Percentiles rank a stretch among this genome's conserved stretches.
phyloP scores from a whole-genome alignment of 2,113 vertebrate species.

The Anseranas semipalmata region DNA sequence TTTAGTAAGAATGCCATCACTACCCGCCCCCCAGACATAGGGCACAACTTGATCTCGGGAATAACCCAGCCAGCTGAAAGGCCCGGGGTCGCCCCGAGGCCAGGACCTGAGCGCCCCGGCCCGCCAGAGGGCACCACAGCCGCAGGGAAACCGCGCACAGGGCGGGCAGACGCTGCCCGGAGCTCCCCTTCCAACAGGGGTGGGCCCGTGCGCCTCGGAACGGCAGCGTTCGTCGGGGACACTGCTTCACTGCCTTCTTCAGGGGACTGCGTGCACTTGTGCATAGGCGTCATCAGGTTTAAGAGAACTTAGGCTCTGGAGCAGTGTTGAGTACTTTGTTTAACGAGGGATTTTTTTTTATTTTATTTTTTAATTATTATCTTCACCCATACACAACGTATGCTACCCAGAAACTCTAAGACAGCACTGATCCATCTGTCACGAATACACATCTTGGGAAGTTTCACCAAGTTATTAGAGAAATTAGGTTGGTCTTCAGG shows the following conservation, averaged over 20 bases:
- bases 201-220: no score
- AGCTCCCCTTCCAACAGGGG: no score
- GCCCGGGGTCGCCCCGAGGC: not conserved
- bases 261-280: rapidly evolving
- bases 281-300: not conserved
- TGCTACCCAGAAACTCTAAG: not conserved
- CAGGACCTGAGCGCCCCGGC: not conserved
- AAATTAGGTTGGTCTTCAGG: not conserved
- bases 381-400: not conserved
- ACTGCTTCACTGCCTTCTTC: no score
- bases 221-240: no score
- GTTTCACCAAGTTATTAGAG: not conserved
- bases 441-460: not conserved
- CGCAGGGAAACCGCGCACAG: not conserved
- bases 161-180: not conserved
- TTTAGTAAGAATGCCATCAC: not conserved
- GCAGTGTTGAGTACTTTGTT: not conserved
- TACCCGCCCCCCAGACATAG: not conserved
- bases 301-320: not conserved
- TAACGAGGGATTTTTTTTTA: not conserved
- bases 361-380: not conserved
- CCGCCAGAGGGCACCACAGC: not conserved
- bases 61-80: not conserved
- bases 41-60: not conserved
- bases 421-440: not conserved